These are phyloP conservation scores for Osmoderma eremita DNA, from an alignment of 2,888 invertebrate genomes.

Conservation along the genomic window DNA sequence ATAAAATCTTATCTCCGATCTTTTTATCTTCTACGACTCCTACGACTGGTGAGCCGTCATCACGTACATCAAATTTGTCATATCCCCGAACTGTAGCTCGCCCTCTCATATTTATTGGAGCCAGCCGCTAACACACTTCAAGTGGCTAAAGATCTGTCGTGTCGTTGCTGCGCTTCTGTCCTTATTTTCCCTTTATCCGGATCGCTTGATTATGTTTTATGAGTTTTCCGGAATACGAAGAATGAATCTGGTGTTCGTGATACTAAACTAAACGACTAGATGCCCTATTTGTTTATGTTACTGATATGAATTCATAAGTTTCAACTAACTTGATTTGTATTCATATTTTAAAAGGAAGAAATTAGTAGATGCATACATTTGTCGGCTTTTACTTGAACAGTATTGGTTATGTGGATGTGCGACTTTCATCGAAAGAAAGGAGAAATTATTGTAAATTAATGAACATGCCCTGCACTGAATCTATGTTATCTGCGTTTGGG, in stretches of 20 bases:
- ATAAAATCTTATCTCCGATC: slow-evolving; percentile 40
- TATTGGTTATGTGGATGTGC: too few species aligned
- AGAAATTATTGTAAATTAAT: too few species aligned
- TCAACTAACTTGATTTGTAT: too few species aligned
- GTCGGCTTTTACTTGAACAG: too few species aligned
- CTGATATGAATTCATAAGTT: too few species aligned
- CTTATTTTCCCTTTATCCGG: background rate
- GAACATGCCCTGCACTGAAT: too few species aligned
- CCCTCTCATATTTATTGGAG: slow-evolving; percentile 24
- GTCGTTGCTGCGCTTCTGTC: slow-evolving; percentile 4
- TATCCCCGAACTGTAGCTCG: slow-evolving; percentile 9
- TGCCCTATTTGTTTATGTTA: too few species aligned
- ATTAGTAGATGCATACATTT: too few species aligned
- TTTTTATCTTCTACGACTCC: slow-evolving; percentile 29
- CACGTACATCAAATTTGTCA: slow-evolving; percentile 41
- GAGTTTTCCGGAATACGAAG: background rate
- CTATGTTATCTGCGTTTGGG: too few species aligned
- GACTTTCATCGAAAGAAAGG: too few species aligned
- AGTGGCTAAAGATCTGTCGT: slow-evolving; percentile 15
- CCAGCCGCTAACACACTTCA: slow-evolving; percentile 21
- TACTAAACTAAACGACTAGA: too few species aligned
- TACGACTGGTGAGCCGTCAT: slow-evolving; percentile 32
- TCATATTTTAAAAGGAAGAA: too few species aligned
- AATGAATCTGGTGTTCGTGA: background rate
- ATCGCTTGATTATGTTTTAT: slow-evolving; percentile 8